phyloP scores from a whole-genome alignment of 2,888 invertebrate genomes.

The Dilophus febrilis region DNA sequence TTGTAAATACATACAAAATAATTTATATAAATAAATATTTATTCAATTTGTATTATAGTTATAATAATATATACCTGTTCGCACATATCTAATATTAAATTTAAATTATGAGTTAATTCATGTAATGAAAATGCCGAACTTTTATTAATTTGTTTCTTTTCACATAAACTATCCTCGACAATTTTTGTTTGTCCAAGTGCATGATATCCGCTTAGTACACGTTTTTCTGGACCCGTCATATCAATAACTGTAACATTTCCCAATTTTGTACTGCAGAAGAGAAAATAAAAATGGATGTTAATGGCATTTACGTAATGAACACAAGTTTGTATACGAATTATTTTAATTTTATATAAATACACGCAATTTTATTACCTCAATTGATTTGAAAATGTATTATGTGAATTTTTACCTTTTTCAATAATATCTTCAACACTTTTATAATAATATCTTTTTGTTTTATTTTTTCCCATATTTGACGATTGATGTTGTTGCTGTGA shows the following conservation, averaged over 20 bases:
- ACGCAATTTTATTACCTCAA: too few relatives aligned
- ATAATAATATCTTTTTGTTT: conserved; percentile 64
- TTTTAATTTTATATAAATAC: neutral
- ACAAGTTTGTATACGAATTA: too few relatives aligned
- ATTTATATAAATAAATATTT: too few relatives aligned
- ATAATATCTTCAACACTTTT: conserved; percentile 76
- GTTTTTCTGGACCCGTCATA: conserved; percentile 92
- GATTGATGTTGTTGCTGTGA: too few relatives aligned
- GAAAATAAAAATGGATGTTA: neutral
- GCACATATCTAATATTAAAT: conserved; percentile 77
- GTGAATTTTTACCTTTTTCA: conserved; percentile 60
- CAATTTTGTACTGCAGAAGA: conserved; percentile 37
- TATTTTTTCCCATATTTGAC: conserved; percentile 34
- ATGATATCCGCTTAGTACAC: conserved; percentile 84
- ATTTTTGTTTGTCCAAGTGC: conserved; percentile 56
- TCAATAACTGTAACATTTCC: conserved; percentile 94
- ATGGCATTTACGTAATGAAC: neutral
- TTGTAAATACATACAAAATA: too few relatives aligned
- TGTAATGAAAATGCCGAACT: conserved; percentile 55
- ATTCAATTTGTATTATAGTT: too few relatives aligned
- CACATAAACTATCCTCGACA: conserved; percentile 40
- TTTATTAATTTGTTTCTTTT: conserved; percentile 43
- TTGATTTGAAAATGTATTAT: conserved; percentile 19
- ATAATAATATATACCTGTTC: conserved; percentile 48
- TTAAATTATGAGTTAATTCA: conserved; percentile 82